These are phyloP conservation scores for Timema podura DNA, from an alignment of 2,888 invertebrate species.

Conservation along the genomic window DNA sequence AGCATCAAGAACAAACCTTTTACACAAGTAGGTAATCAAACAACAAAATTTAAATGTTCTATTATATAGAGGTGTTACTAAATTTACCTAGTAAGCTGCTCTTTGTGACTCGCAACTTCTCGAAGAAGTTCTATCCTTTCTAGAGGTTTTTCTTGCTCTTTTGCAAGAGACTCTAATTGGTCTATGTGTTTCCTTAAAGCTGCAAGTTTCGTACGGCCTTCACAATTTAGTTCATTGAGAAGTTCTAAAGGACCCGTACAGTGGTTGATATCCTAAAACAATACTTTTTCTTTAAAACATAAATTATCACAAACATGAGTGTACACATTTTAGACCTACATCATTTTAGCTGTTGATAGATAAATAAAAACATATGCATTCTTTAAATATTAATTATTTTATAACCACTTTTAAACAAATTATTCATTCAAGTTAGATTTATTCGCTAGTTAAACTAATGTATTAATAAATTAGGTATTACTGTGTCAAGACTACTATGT, in stretches of 20 bases:
- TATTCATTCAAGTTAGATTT: no score
- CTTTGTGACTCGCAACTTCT: constrained; percentile 65
- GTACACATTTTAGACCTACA: no score
- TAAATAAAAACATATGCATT: no score
- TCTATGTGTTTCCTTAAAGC: constrained; percentile 66
- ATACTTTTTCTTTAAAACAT: no score
- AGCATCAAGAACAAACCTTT: no score
- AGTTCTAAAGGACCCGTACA: constrained; percentile 66
- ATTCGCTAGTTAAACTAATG: no score
- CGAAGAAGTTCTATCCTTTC: constrained; percentile 49
- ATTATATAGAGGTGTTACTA: background rate
- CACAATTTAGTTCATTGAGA: constrained; percentile 69
- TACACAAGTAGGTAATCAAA: background rate
- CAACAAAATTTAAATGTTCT: background rate
- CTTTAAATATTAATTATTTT: no score
- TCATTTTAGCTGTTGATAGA: no score
- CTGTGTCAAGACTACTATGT: no score
- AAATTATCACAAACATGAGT: no score
- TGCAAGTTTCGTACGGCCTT: constrained; percentile 66
- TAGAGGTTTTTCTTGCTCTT: constrained; percentile 56
- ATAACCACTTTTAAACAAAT: no score
- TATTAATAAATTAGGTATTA: no score
- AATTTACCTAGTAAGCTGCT: constrained; percentile 61
- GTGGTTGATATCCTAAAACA: constrained; percentile 66
- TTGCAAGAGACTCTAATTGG: constrained; percentile 61